These are phyloP conservation scores for Cydia splendana DNA, from an alignment of 1,140 invertebrate species.

Conservation along the genomic window DNA sequence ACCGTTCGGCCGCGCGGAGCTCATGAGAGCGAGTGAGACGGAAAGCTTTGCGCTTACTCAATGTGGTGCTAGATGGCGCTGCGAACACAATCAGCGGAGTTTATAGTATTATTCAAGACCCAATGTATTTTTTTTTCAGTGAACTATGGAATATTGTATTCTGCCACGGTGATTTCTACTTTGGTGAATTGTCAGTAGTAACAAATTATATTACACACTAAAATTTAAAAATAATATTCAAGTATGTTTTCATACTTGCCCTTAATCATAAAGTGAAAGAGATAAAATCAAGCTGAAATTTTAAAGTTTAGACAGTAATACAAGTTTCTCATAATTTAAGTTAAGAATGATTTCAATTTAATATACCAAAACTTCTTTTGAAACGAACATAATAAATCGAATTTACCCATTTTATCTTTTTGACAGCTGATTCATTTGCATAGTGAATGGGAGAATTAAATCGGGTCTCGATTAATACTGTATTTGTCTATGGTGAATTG, in stretches of 20 bases:
- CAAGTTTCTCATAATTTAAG: too few relatives aligned
- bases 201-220: too few relatives aligned
- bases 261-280: too few relatives aligned
- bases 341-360: too few relatives aligned
- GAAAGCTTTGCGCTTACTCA: slow-evolving; percentile 34
- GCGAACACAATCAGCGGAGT: background rate
- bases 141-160: background rate
- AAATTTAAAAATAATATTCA: too few relatives aligned
- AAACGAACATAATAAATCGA: background rate
- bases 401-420: background rate
- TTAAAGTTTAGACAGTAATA: too few relatives aligned
- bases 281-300: too few relatives aligned
- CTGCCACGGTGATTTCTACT: background rate
- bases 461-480: slow-evolving; percentile 55
- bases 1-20: slow-evolving; percentile 68
- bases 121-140: background rate
- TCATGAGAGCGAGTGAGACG: slow-evolving; percentile 69
- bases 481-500: slow-evolving; percentile 56
- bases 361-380: too few relatives aligned
- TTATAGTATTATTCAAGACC: slow-evolving; percentile 13
- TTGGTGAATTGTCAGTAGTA: too few relatives aligned
- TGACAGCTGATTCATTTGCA: background rate
- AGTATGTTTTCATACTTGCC: too few relatives aligned
- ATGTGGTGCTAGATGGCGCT: slow-evolving; percentile 59
- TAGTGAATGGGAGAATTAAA: slow-evolving; percentile 48